Evolutionary conservation across 2,888 invertebrate genomes (phyloP), one percentile per base, ranked within the genome.

Genomic region (Orthosia incerta): DNA sequence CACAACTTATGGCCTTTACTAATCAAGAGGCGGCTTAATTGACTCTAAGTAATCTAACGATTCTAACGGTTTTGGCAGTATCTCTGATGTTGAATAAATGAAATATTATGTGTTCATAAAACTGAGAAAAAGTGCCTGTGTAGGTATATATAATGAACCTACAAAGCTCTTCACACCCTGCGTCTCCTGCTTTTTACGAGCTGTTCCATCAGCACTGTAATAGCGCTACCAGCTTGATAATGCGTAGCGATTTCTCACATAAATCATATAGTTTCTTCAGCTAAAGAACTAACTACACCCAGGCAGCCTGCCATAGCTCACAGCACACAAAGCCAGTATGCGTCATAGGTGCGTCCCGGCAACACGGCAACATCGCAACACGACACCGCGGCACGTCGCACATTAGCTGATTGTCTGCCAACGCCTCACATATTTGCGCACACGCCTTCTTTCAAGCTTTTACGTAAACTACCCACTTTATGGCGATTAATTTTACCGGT

Each of bases 371-470:
- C 72, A 15, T 62, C 45, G 70, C 57, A 75, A 80, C 78, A 13
- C 72, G 79, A 76, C 77, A 76, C 84, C 78, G 74, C 67, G 50
- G 15, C 86, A 79, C 89, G 89, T 90, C 63, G 60, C 84, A 82
- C 90, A 91, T 92, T 91, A 92, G 89, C 88, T 87, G 90, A 92
- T 92, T 90, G 78, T 77, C 67, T 61, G 81, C 56, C 73, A 63
- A 77, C 86, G 74, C 82, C 79, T 79, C 80, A 68, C 75, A 66
- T 87, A 82, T 86, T 86, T 86, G 85, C 85, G 65, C 80, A 79
- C 77, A 76, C 84, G 75, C 86, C 88, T 80, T 74, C 70, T 62
- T 81, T 53, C 63, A 60, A 61, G 69, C 83, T 76, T 74, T 79
- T 59, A 87, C 68, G 71, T 73, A 64, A 79, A 76, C 67, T 74